Evolutionary conservation across 2,888 invertebrate species (phyloP).

Genomic region (Pharmacophagus antenor): DNA sequence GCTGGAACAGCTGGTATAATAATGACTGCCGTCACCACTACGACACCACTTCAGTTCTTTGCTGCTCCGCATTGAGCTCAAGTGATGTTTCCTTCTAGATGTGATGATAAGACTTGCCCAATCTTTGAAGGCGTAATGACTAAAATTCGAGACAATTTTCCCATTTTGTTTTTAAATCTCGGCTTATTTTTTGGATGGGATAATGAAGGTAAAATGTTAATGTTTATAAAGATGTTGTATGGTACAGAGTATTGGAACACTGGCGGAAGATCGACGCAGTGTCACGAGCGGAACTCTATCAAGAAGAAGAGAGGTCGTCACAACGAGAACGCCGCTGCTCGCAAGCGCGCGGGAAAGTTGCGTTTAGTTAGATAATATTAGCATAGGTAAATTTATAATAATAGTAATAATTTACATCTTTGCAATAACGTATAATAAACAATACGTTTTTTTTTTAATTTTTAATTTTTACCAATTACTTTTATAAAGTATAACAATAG

Average conservation of each 20-base stretch:
- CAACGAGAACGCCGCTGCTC: constrained; percentile 86
- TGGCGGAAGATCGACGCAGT: constrained; percentile 68
- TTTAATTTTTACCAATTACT: neutral
- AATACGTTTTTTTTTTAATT: neutral
- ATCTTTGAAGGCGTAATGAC: too few relatives aligned
- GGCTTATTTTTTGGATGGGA: too few relatives aligned
- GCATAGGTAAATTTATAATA: constrained; percentile 18
- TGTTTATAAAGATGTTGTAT: constrained; percentile 22
- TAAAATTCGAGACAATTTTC: too few relatives aligned
- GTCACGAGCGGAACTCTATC: constrained; percentile 70
- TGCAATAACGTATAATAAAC: constrained; percentile 9
- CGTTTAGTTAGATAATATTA: constrained; percentile 65
- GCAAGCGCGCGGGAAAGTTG: constrained; percentile 85
- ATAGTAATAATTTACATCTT: constrained; percentile 9
- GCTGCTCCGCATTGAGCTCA: too few relatives aligned
- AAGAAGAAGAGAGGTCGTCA: constrained; percentile 83
- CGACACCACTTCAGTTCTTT: too few relatives aligned
- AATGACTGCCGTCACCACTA: too few relatives aligned
- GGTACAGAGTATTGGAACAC: constrained; percentile 64
- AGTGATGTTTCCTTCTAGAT: too few relatives aligned
- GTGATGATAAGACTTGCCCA: too few relatives aligned
- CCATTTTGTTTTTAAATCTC: too few relatives aligned
- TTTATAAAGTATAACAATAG: neutral
- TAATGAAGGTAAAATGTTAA: neutral
- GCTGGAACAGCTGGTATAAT: too few relatives aligned